Percentiles rank a stretch among this genome's conserved stretches.
phyloP scores from a whole-genome alignment of 2,113 vertebrate genomes.

The Sinocyclocheilus grahami region DNA sequence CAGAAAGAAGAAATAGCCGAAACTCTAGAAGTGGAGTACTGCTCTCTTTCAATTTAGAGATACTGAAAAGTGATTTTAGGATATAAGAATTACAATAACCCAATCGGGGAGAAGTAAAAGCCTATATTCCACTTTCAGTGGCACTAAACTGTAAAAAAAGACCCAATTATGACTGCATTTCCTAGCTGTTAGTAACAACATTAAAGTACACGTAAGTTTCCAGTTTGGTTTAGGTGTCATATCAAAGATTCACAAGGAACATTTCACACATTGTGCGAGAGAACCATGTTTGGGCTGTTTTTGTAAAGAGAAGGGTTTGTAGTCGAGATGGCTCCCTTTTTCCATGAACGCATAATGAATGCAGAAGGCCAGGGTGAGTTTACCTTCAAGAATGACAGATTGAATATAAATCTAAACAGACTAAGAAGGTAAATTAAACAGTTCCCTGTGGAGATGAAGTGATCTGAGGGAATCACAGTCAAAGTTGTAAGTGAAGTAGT shows the following conservation, averaged over 20 bases:
- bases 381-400: slow-evolving; percentile 20
- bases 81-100: slow-evolving; percentile 20
- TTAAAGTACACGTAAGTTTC: slow-evolving; percentile 22
- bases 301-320: not conserved
- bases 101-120: slow-evolving; percentile 3
- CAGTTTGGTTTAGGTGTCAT: not conserved
- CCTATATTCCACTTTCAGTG: slow-evolving; percentile 15
- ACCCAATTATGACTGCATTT: slow-evolving; percentile 36
- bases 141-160: slow-evolving; percentile 22
- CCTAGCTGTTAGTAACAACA: slow-evolving; percentile 17
- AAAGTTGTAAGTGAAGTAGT: slow-evolving; percentile 25
- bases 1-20: slow-evolving; percentile 21
- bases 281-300: not conserved
- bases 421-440: slow-evolving; percentile 9
- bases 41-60: slow-evolving; percentile 31
- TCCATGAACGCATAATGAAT: slow-evolving; percentile 1
- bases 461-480: slow-evolving; percentile 29
- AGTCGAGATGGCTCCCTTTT: not conserved
- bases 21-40: slow-evolving; percentile 27
- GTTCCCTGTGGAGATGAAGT: slow-evolving; percentile 7
- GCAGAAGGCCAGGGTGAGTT: slow-evolving; percentile 25
- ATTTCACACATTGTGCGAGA: not conserved
- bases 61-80: slow-evolving; percentile 37
- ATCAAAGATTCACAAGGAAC: not conserved
- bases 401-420: slow-evolving; percentile 25